Base-by-base conservation (phyloP, 2,113 vertebrate genomes). In the Pygoscelis adeliae region DNA sequence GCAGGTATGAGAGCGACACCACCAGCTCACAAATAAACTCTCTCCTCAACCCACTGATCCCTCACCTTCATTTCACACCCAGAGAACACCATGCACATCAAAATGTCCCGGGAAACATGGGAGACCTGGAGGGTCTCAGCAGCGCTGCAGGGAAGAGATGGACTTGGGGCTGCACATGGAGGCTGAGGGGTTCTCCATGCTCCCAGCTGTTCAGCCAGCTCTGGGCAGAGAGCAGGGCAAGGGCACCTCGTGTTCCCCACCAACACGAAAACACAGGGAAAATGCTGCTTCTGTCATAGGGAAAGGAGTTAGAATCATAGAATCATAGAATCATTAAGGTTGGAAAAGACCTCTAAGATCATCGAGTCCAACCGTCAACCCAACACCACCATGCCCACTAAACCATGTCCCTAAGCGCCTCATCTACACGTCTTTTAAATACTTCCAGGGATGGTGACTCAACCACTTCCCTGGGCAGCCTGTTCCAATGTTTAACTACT, bases 21-120 rank as follows among this genome's bases (percentile, higher is more conserved):
- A 72, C 40, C 40, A 56, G 67, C 34, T 80, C 71, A 34, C 15
- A 72, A 7, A 52, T 38, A 55, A 49, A 38, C 32, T 30, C 47
- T 69, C 14, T 55, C 10, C 52, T 81, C 67, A 46, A 15, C n/a
- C 52, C 2, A 0, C 56, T 66, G 46, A 62, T 44, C 34, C n/a
- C 12, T 58, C 65, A 50, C 42, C 44, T 86, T 56, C 20, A 7
- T 72, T 85, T 86, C 47, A 76, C 15, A 29, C 58, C 49, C 22
- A 34, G 40, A 52, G 38, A 72, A 22, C 52, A 46, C 46, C 26
- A 14, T 0, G 8, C 21, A 53, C 0, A 0, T 26, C 55, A 73
- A 30, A 96, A 74, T 58, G 74, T 40, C 36, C n/a, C 6, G 3
- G 66, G n/a, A 69, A 72, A 67, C 12, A 1, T 2, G 26, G 56